Conservation (phyloP, 2,888 invertebrate species). For the Dorcus hopei region DNA sequence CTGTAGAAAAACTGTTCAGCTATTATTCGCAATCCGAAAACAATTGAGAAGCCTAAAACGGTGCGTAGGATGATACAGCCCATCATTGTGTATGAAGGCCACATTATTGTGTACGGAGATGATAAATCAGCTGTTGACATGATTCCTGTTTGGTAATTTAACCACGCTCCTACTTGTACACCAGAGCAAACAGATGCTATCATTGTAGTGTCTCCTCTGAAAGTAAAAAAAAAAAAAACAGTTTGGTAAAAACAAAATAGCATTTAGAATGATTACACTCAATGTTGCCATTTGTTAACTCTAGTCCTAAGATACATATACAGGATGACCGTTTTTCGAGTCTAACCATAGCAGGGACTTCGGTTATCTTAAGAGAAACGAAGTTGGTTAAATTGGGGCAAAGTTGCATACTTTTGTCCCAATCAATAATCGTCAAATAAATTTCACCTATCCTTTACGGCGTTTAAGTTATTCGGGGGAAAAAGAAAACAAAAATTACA, state of each 20-base stretch:
- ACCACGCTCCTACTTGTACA: constrained; percentile 76
- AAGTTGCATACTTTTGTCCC: too few species aligned
- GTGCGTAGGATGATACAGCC: constrained; percentile 67
- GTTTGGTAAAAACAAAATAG: neutral
- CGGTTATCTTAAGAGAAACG: too few species aligned
- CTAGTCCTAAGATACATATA: too few species aligned
- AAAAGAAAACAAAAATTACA: too few species aligned
- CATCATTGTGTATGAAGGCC: constrained; percentile 74
- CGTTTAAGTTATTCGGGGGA: too few species aligned
- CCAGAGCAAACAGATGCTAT: constrained; percentile 81
- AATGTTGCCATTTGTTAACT: too few species aligned
- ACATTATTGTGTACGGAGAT: constrained; percentile 71
- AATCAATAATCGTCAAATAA: too few species aligned
- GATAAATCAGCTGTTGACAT: constrained; percentile 57
- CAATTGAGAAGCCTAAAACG: constrained; percentile 70
- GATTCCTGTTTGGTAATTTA: constrained; percentile 77
- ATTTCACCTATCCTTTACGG: too few species aligned
- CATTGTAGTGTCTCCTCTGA: constrained; percentile 85
- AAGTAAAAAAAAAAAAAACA: constrained; percentile 33
- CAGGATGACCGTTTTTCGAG: too few species aligned
- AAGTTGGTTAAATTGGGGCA: too few species aligned
- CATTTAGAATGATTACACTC: too few species aligned
- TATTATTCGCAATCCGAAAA: constrained; percentile 65
- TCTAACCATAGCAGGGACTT: too few species aligned
- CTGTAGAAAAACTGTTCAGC: constrained; percentile 69